Evolutionary conservation across 2,888 invertebrate species (phyloP), one percentile per base, ranked within the genome.

Genomic region (Philhelius pedissequus): DNA sequence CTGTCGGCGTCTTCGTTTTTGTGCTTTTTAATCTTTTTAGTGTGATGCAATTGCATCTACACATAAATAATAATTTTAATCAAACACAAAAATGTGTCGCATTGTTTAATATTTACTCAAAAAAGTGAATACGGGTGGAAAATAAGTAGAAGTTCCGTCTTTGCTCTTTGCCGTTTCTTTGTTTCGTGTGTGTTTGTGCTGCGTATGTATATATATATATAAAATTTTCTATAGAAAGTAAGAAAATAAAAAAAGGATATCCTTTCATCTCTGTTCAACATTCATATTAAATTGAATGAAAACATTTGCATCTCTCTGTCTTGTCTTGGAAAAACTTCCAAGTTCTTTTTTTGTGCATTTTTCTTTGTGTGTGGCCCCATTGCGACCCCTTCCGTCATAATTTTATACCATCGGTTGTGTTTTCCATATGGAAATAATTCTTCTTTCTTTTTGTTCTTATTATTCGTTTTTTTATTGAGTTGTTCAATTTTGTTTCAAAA

Each of bases 251-350:
- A 30, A 27, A 58, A 60, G 43, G 18, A 62, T 6, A 43, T 62
- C 60, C 43, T 43, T 56, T 64, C 48, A 56, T 62, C 75, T 70
- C 43, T 71, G 66, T 66, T 70, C 35, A 56, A 64, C 66, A 35
- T 38, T 54, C 35, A 45, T 54, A 9, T 32, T 27, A 9, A 9
- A 18, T 50, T 60, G 13, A n/a, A 25, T 69, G 38, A 64, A 66
- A 45, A 64, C 32, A 48, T 32, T 62, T 62, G 25, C 40, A 80
- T 75, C 75, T 75, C 74, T 79, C 54, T 56, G 54, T 15, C 30
- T 15, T 30, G 20, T 45, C 68, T 73, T 82, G 82, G 82, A 82
- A 82, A 54, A 82, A 32, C 15, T 82, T 77, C 73, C 77, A 66
- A 66, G 50, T 58, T 58, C 62, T 52, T 54, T 62, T 64, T 45